Evolutionary conservation across 2,888 invertebrate species (phyloP).

Genomic region (Agonopterix alstromeriana): DNA sequence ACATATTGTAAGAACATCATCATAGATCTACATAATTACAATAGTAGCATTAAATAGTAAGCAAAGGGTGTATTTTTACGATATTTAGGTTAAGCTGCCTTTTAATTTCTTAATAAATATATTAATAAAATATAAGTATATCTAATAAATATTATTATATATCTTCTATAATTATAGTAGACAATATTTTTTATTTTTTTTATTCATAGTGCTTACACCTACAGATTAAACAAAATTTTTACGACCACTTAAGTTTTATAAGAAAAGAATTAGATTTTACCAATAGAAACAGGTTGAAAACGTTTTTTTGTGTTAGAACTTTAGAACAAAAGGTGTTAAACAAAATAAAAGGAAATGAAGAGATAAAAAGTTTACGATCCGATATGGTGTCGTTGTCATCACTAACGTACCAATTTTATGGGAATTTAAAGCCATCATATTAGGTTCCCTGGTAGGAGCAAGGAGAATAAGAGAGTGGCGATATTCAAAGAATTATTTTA

Average conservation of each 20-base stretch:
- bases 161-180: no score
- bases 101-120: no score
- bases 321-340: constrained; percentile 50
- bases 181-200: constrained; percentile 2
- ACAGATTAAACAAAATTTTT: constrained; percentile 15
- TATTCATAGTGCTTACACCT: constrained; percentile 7
- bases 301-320: constrained; percentile 3
- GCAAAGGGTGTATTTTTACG: no score
- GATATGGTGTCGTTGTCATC: constrained; percentile 50
- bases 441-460: constrained; percentile 22
- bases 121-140: no score
- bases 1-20: no score
- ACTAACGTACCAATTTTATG: constrained; percentile 45
- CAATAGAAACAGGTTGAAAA: constrained; percentile 1
- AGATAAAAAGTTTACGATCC: constrained; percentile 69
- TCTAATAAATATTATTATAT: no score
- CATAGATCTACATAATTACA: no score
- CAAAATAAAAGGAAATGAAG: constrained; percentile 53
- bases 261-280: constrained; percentile 7
- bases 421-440: constrained; percentile 51
- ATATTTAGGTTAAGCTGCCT: no score
- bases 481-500: not conserved
- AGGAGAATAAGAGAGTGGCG: not conserved
- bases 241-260: constrained; percentile 21
- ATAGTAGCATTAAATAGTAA: no score